These are phyloP conservation scores for Dicerorhinus sumatrensis DNA, from an alignment of 2,113 vertebrate species.

Conservation along the genomic window DNA sequence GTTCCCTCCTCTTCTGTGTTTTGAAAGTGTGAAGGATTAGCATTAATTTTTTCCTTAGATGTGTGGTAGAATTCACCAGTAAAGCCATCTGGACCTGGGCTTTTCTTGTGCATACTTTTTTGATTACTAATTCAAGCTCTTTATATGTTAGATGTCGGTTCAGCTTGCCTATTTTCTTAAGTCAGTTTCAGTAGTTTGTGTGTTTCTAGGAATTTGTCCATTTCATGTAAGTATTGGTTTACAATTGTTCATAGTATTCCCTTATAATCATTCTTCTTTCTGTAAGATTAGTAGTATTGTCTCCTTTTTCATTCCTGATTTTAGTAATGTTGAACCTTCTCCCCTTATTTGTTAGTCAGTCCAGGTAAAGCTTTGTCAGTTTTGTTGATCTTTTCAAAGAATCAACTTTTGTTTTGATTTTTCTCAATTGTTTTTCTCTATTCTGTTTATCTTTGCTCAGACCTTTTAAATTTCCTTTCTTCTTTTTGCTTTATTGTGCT, in stretches of 20 bases:
- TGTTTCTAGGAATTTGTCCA: neutral
- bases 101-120: neutral
- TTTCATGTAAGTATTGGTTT: neutral
- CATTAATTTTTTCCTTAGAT: neutral
- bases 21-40: neutral
- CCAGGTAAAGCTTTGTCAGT: neutral
- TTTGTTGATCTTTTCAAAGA: neutral
- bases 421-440: neutral
- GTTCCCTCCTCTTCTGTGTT: neutral
- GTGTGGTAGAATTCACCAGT: neutral
- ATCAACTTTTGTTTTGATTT: neutral
- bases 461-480: neutral
- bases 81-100: neutral
- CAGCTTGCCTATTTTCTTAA: neutral
- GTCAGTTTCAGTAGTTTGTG: neutral
- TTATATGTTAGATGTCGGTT: neutral
- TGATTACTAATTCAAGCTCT: neutral
- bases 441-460: neutral
- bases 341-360: neutral
- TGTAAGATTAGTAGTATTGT: neutral
- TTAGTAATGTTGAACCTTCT: neutral
- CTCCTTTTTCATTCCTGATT: neutral
- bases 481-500: conserved; percentile 3
- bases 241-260: neutral
- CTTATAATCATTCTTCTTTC: neutral